Conservation (phyloP, 2,113 vertebrate species). For the Pelvicachromis taeniatus region DNA sequence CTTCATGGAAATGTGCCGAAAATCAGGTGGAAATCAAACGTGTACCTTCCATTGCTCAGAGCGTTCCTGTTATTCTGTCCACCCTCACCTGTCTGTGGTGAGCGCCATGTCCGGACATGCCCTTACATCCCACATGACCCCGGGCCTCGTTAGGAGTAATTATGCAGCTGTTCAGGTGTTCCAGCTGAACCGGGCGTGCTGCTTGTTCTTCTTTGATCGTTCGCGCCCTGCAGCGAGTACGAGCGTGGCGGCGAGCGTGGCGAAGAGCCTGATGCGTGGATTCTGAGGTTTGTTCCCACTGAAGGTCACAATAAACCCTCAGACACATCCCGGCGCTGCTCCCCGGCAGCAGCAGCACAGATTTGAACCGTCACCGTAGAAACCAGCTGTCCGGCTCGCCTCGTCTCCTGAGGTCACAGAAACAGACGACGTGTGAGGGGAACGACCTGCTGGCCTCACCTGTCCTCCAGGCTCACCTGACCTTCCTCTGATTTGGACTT, state of each 20-base stretch:
- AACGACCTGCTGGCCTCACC: background rate
- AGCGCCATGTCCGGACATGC: background rate
- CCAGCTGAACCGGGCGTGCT: background rate
- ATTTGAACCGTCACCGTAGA: no score
- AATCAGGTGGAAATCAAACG: background rate
- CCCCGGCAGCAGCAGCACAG: no score
- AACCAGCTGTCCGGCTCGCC: no score
- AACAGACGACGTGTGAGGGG: no score
- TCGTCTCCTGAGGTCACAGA: no score
- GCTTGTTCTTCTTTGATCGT: background rate
- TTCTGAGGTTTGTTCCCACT: no score
- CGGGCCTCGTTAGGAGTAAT: background rate
- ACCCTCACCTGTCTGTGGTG: background rate
- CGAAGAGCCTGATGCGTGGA: no score
- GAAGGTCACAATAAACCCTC: no score
- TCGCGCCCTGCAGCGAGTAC: no score
- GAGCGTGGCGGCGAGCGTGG: no score
- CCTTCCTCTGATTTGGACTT: background rate
- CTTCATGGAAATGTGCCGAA: background rate
- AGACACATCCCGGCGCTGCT: no score
- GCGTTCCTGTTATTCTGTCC: background rate
- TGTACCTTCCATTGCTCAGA: background rate
- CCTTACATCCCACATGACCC: background rate
- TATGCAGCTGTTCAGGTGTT: background rate
- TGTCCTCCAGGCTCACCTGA: background rate